Base-by-base conservation (phyloP, 2,797 vertebrate species). In the Phataginus tricuspis region DNA sequence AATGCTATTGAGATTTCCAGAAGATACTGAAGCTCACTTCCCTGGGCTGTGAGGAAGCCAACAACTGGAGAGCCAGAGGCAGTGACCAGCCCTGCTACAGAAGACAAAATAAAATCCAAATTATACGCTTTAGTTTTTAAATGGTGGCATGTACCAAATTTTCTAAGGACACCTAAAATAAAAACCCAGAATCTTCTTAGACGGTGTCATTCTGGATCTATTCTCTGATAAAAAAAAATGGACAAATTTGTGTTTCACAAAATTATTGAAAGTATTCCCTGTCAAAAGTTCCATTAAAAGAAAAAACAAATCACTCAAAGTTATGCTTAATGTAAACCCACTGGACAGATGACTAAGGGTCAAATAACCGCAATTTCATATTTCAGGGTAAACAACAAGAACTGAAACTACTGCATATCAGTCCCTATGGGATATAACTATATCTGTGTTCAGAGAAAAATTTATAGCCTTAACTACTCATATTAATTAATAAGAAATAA, bases 301-400 rank as follows among this genome's bases (percentile, higher is more conserved):
- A 87, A 90, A 21, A 72, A 2, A n/a, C 39, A 77, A 80, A 29
- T 7, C 8, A 37, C 31, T 87, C n/a, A 85, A 8, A 16, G 7
- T 71, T 83, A 45, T 55, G 55, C 27, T 86, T 83, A 93, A 64
- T n/a, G 49, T 14, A 95, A 77, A 92, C 15, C 14, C 5, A 51
- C 13, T 59, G 1, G 29, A n/a, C 27, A 88, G 10, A 90, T 74
- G 34, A 72, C 10, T 75, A 89, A 86, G 23, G 9, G 13, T 23
- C 59, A 96, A 91, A 79, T 29, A 79, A 55, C 2, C 11, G 51
- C 14, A 79, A 61, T 68, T 82, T 63, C 29, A 93, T 82, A 94
- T 83, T 68, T 31, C 71, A 55, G 25, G 66, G 9, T 84, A 59
- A 92, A 77, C 39, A 66, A 64, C 61, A 2, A 29, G 16, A 79